These are phyloP conservation scores for Babyrousa celebensis DNA, from an alignment of 2,797 vertebrate genomes.

Conservation along the genomic window DNA sequence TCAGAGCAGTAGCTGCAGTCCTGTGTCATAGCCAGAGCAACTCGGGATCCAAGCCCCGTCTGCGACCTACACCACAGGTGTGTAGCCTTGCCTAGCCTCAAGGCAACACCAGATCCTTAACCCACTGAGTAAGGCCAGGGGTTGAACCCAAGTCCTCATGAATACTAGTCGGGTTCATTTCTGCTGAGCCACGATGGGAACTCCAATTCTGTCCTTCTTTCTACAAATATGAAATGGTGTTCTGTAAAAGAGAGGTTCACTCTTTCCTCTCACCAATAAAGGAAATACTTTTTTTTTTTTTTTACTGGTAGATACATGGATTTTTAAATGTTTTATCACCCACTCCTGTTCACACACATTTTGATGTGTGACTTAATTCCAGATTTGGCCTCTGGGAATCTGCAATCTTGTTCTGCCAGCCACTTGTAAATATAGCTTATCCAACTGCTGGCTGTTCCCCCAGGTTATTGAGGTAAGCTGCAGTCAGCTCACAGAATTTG, in stretches of 20 bases:
- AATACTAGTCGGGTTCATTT: too few relatives aligned
- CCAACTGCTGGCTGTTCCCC: not conserved
- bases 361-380: not conserved
- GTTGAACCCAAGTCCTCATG: too few relatives aligned
- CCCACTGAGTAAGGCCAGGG: too few relatives aligned
- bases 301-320: not conserved
- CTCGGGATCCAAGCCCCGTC: too few relatives aligned
- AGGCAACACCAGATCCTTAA: too few relatives aligned
- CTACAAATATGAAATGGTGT: not conserved
- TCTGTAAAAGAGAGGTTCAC: not conserved
- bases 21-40: too few relatives aligned
- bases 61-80: too few relatives aligned
- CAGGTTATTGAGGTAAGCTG: not conserved
- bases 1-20: too few relatives aligned
- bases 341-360: not conserved
- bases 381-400: not conserved
- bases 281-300: slow-evolving; percentile 64
- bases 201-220: slow-evolving; percentile 29
- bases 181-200: too few relatives aligned
- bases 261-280: not conserved
- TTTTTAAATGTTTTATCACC: not conserved
- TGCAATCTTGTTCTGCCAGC: not conserved
- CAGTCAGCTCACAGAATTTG: not conserved
- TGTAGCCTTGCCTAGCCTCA: too few relatives aligned
- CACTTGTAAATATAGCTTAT: not conserved